These are phyloP conservation scores for Atta colombica DNA, from an alignment of 1,140 invertebrate genomes.

Conservation along the genomic window DNA sequence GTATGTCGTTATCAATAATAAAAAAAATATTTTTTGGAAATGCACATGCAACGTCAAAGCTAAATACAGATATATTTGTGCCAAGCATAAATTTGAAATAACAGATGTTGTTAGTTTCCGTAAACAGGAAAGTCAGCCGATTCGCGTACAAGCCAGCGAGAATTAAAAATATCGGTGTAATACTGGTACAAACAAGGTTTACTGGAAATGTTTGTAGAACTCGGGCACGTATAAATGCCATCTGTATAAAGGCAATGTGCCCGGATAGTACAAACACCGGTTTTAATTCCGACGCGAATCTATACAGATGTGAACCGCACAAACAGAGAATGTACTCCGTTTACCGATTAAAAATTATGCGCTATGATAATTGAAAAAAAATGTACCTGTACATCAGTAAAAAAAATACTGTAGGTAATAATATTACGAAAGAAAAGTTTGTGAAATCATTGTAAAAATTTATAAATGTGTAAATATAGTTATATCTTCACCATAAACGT, in stretches of 20 bases:
- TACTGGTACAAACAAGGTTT: conserved; percentile 61
- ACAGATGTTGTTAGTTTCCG: conserved; percentile 55
- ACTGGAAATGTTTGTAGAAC: conserved; percentile 60
- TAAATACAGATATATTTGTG: conserved; percentile 45
- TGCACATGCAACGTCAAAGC: conserved; percentile 36
- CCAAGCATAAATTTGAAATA: conserved; percentile 59
- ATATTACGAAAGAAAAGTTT: neutral
- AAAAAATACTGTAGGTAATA: conserved; percentile 27
- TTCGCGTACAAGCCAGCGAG: conserved; percentile 44
- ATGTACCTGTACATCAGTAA: neutral
- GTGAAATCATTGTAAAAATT: neutral
- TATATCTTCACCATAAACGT: neutral
- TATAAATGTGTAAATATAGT: neutral
- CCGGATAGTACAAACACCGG: conserved; percentile 46
- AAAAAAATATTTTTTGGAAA: conserved; percentile 47
- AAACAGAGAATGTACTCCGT: conserved; percentile 30
- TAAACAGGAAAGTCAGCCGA: conserved; percentile 59
- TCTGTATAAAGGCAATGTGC: conserved; percentile 53
- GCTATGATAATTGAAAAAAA: conserved; percentile 53
- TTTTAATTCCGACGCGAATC: conserved; percentile 57
- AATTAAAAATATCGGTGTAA: conserved; percentile 64
- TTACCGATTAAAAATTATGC: conserved; percentile 57
- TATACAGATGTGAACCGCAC: conserved; percentile 49
- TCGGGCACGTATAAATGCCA: conserved; percentile 55
- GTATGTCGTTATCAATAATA: neutral